These are phyloP conservation scores for Drosophila nebulosa DNA, from an alignment of 1,140 invertebrate species.

Conservation along the genomic window DNA sequence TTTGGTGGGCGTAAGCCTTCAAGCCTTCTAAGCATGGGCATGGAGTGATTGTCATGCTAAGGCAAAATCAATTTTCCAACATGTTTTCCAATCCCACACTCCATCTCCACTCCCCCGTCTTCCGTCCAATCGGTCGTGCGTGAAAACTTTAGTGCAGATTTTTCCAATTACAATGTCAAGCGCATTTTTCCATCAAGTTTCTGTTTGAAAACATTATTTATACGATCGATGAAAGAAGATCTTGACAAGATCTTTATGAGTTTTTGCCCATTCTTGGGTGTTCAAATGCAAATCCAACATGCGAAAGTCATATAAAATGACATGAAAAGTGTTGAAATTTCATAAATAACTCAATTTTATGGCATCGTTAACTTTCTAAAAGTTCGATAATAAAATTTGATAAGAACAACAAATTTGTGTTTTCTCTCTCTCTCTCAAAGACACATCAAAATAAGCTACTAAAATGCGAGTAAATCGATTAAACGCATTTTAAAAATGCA, in stretches of 20 bases:
- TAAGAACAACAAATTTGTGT: no score
- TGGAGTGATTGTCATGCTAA: constrained; percentile 68
- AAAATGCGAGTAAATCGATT: no score
- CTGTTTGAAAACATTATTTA: constrained; percentile 19
- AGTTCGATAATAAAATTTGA: no score
- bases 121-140: not conserved
- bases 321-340: no score
- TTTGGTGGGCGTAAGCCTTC: constrained; percentile 67
- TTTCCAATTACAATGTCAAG: constrained; percentile 56
- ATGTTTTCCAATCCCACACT: constrained; percentile 31
- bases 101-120: not conserved
- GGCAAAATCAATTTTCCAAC: constrained; percentile 71
- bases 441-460: no score
- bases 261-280: not conserved
- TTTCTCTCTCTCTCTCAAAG: no score
- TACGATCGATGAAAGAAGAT: not conserved
- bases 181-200: constrained; percentile 35
- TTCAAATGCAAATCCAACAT: no score
- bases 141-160: constrained; percentile 33
- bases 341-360: no score
- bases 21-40: constrained; percentile 32
- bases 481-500: no score
- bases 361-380: no score
- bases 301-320: no score
- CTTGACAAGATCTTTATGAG: not conserved